Conservation (phyloP, 2,113 vertebrate species). For the Thryonomys swinderianus region DNA sequence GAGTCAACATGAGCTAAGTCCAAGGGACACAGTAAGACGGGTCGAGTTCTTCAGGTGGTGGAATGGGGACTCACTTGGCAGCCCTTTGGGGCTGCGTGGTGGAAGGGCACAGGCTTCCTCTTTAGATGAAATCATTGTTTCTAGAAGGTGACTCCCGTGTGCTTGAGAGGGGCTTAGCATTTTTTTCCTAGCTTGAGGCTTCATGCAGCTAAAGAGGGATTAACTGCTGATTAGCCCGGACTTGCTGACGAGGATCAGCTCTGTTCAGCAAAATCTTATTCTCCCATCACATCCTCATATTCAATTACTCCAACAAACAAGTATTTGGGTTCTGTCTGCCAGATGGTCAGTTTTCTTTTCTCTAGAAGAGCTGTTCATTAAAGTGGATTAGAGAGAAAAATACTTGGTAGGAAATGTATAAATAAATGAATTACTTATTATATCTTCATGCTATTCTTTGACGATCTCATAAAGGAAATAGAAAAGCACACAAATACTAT, state of each 20-base stretch:
- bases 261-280: constrained; percentile 65
- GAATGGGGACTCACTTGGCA: neutral
- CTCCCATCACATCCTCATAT: constrained; percentile 64
- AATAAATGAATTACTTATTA: constrained; percentile 77
- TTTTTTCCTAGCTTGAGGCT: constrained; percentile 55
- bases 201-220: constrained; percentile 56
- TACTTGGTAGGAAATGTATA: constrained; percentile 73
- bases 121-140: constrained; percentile 53
- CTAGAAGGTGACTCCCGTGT: constrained; percentile 57
- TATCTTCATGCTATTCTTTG: constrained; percentile 67
- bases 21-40: neutral
- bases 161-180: constrained; percentile 48
- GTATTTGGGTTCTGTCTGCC: constrained; percentile 66
- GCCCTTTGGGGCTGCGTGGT: neutral
- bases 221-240: constrained; percentile 72
- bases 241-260: constrained; percentile 70
- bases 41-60: neutral
- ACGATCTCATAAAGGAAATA: constrained; percentile 65
- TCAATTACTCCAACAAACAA: constrained; percentile 71
- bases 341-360: constrained; percentile 77
- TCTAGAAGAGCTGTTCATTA: constrained; percentile 73
- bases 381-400: constrained; percentile 75
- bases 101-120: neutral
- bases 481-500: constrained; percentile 47
- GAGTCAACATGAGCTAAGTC: neutral